These are phyloP conservation scores for Hydra vulgaris DNA, from an alignment of 30 jellyfish, hydroid and myxozoan genomes.

Conservation along the genomic window DNA sequence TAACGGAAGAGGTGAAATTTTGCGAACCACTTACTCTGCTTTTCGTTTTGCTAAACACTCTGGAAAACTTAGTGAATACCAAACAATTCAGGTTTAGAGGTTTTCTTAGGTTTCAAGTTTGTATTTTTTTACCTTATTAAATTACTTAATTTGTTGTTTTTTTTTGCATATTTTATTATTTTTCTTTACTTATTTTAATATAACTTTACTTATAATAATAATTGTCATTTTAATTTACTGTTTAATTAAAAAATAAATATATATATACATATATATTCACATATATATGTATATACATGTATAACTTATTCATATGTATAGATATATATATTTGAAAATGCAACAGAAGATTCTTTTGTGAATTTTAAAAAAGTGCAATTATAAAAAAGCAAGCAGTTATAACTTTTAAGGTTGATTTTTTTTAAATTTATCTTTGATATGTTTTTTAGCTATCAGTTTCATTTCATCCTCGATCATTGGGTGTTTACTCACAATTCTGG, in stretches of 20 bases:
- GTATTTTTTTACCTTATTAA: neutral
- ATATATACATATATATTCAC: too few relatives aligned
- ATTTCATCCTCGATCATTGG: slow-evolving; percentile 72
- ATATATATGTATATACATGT: too few relatives aligned
- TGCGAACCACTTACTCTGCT: slow-evolving; percentile 64
- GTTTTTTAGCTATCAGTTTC: slow-evolving; percentile 49
- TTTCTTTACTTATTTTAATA: neutral
- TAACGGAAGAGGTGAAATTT: slow-evolving; percentile 60
- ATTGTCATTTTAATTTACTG: too few relatives aligned
- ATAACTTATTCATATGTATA: too few relatives aligned
- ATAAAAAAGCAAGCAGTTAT: too few relatives aligned
- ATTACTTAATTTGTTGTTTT: neutral
- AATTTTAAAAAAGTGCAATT: too few relatives aligned
- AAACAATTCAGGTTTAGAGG: slow-evolving; percentile 21
- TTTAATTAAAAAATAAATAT: too few relatives aligned
- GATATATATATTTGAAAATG: too few relatives aligned
- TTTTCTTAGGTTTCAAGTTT: neutral
- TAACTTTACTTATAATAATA: too few relatives aligned
- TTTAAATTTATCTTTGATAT: too few relatives aligned
- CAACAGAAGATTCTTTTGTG: too few relatives aligned
- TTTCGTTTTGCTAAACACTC: slow-evolving; percentile 52
- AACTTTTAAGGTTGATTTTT: neutral
- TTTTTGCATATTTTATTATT: neutral
- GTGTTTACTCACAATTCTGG: slow-evolving; percentile 92
- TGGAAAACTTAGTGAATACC: slow-evolving; percentile 59